Evolutionary conservation across 2,113 vertebrate genomes (phyloP).

Genomic region (Actinemys pallida): DNA sequence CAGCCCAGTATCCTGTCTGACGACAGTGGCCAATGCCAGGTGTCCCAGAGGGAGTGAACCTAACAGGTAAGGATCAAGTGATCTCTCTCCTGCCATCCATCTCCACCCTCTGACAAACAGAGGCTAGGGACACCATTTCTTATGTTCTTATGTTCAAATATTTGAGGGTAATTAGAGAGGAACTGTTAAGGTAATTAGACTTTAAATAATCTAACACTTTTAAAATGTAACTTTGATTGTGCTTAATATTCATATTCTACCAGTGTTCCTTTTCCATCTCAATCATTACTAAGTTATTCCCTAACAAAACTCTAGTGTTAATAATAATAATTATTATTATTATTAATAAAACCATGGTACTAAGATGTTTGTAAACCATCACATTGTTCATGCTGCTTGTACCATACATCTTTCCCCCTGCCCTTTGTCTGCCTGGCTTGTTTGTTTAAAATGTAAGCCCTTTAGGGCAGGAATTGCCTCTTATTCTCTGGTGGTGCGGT

Average conservation of each 20-base stretch:
- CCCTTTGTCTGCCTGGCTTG: too few species aligned
- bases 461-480: neutral
- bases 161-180: neutral
- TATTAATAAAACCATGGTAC: neutral
- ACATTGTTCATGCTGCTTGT: neutral
- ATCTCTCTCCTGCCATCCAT: too few species aligned
- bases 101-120: too few species aligned
- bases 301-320: neutral
- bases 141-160: neutral
- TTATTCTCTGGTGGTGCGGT: neutral
- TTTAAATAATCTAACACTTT: too few species aligned
- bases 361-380: neutral
- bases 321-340: neutral
- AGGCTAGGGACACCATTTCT: too few species aligned
- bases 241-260: neutral
- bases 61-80: too few species aligned
- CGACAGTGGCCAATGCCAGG: too few species aligned
- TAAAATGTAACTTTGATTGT: neutral
- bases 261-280: neutral
- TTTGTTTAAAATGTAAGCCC: neutral
- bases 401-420: too few species aligned
- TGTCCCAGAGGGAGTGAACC: too few species aligned
- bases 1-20: too few species aligned
- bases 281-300: neutral
- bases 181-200: too few species aligned